Conservation (phyloP, 2,888 invertebrate genomes). For the Geotrupes spiniger region DNA sequence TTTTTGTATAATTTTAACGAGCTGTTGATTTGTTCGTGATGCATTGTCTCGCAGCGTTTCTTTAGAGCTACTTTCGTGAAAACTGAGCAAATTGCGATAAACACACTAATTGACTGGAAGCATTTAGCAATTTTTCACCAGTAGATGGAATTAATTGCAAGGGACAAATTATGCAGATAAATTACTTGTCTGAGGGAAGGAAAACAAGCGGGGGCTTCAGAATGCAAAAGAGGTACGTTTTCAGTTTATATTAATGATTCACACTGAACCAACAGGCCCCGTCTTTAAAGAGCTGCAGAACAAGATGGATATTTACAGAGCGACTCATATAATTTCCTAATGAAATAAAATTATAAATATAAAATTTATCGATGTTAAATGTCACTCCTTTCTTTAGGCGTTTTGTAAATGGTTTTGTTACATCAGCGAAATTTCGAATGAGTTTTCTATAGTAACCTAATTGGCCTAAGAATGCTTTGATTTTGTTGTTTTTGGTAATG, state of each 20-base stretch:
- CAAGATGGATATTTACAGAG: not conserved
- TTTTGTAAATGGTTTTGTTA: too few species aligned
- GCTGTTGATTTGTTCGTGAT: too few species aligned
- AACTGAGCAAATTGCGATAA: conserved; percentile 7
- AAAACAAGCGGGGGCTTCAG: conserved; percentile 15
- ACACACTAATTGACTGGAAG: conserved; percentile 4
- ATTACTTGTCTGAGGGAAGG: conserved; percentile 19
- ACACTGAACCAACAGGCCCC: conserved; percentile 1
- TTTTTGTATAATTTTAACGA: too few species aligned
- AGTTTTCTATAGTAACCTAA: too few species aligned
- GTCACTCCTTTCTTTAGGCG: too few species aligned
- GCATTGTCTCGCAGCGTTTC: too few species aligned
- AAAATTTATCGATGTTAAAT: too few species aligned
- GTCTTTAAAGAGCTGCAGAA: not conserved
- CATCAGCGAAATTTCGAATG: too few species aligned
- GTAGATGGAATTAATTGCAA: conserved; percentile 27
- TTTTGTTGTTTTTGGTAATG: too few species aligned
- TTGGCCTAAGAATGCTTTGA: too few species aligned
- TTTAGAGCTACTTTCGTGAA: not conserved
- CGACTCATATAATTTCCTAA: not conserved
- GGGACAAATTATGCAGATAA: conserved; percentile 21
- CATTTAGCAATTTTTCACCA: conserved; percentile 2
- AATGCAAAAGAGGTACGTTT: conserved; percentile 17
- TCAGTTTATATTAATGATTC: conserved; percentile 19
- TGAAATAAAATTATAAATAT: too few species aligned